Evolutionary conservation across 2,888 invertebrate genomes (phyloP).

Genomic region (Nudaria mundana): DNA sequence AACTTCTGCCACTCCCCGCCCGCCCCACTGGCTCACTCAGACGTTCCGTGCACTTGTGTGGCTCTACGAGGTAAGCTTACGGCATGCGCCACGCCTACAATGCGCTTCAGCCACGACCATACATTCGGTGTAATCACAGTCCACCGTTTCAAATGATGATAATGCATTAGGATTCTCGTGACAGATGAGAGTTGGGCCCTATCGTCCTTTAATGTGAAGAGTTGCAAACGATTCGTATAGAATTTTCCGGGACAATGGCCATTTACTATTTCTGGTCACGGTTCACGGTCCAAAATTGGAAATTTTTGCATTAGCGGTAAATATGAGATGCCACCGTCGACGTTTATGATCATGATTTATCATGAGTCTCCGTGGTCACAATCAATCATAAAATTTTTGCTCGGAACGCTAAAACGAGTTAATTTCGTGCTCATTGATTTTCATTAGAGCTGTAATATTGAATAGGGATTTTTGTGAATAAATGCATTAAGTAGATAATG

Average conservation of each 20-base stretch:
- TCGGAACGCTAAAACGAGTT: conserved; percentile 13
- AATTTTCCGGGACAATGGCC: conserved; percentile 3
- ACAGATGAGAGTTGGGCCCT: conserved; percentile 14
- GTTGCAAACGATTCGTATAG: conserved; percentile 14
- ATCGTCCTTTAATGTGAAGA: conserved; percentile 19
- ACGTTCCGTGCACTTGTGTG: conserved; percentile 68
- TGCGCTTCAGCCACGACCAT: conserved; percentile 20
- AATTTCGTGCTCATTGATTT: conserved; percentile 27
- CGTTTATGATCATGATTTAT: conserved; percentile 9
- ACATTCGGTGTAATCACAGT: not conserved
- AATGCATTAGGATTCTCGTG: conserved; percentile 24
- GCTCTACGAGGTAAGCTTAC: conserved; percentile 52
- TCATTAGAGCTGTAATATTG: conserved; percentile 20
- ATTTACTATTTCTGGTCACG: conserved; percentile 2
- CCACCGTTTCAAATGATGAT: conserved; percentile 7
- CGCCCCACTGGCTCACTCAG: conserved; percentile 19
- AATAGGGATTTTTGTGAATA: too few relatives aligned
- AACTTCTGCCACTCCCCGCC: conserved; percentile 59
- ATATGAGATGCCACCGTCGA: conserved; percentile 1
- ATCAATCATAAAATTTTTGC: conserved; percentile 27
- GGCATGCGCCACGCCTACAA: conserved; percentile 63
- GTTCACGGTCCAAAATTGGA: not conserved
- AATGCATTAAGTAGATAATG: too few relatives aligned
- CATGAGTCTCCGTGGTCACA: conserved; percentile 15
- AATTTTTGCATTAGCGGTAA: conserved; percentile 6